Percentiles rank a stretch among this genome's conserved stretches.
Conservation (phyloP, 1,140 invertebrate species). For the Musca vetustissima region DNA sequence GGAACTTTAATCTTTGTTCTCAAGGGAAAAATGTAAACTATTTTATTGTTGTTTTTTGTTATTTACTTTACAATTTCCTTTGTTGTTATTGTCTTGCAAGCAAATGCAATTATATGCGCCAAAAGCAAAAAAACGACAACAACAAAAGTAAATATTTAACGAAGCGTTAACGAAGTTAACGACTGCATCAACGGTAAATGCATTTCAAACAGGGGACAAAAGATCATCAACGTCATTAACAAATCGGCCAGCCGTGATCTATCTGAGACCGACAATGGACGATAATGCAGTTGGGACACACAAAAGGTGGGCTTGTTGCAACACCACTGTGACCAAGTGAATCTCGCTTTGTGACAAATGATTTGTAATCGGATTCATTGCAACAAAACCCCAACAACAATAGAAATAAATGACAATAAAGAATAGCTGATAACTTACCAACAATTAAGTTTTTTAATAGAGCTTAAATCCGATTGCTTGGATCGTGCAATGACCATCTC, state of each 20-base stretch:
- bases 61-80: too few species aligned
- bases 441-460: conserved; percentile 86
- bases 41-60: too few species aligned
- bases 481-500: conserved; percentile 88
- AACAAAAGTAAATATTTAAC: neutral
- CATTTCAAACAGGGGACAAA: conserved; percentile 11
- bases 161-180: neutral
- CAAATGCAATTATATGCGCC: too few species aligned
- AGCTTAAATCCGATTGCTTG: conserved; percentile 79
- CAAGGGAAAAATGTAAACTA: too few species aligned
- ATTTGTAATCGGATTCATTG: neutral
- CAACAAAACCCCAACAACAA: neutral
- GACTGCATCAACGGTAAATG: too few species aligned
- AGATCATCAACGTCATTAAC: conserved; percentile 16
- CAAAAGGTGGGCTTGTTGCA: conserved; percentile 11
- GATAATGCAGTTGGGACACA: neutral
- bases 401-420: too few species aligned
- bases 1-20: too few species aligned
- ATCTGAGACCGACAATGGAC: neutral
- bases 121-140: neutral
- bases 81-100: too few species aligned
- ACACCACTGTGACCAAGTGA: neutral
- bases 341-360: neutral
- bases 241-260: neutral
- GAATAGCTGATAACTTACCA: conserved; percentile 79